Conservation (phyloP, 2,888 invertebrate species). For the Chaitophorus viminalis region DNA sequence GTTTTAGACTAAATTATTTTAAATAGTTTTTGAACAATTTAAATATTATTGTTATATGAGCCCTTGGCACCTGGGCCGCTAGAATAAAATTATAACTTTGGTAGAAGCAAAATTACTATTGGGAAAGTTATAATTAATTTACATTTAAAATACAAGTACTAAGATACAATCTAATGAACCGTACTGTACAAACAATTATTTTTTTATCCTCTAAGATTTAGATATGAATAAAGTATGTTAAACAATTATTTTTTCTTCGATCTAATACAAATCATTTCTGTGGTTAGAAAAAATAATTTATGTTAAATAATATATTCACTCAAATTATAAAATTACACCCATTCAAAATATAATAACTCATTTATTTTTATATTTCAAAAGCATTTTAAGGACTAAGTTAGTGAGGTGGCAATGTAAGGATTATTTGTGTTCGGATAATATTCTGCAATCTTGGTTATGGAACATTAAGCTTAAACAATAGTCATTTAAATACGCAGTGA, state of each 20-base stretch:
- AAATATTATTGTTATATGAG: background rate
- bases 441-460: constrained; percentile 11
- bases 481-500: background rate
- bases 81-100: background rate
- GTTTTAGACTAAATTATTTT: too few relatives aligned
- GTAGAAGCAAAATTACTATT: background rate
- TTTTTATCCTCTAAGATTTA: background rate
- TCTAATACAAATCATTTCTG: too few relatives aligned
- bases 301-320: background rate
- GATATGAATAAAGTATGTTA: too few relatives aligned
- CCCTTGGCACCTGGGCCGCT: too few relatives aligned
- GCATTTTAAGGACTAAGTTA: background rate
- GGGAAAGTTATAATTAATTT: background rate
- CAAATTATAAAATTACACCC: background rate
- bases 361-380: background rate
- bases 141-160: background rate
- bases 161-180: background rate
- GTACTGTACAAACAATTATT: background rate
- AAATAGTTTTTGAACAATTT: background rate
- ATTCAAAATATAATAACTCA: background rate
- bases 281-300: background rate
- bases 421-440: constrained; percentile 5
- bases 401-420: background rate
- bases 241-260: too few relatives aligned
- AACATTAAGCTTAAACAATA: constrained; percentile 16